Percentiles rank a stretch among this genome's conserved stretches.
Evolutionary conservation across 2,888 invertebrate genomes (phyloP).

Genomic region (Drosophila atripex): DNA sequence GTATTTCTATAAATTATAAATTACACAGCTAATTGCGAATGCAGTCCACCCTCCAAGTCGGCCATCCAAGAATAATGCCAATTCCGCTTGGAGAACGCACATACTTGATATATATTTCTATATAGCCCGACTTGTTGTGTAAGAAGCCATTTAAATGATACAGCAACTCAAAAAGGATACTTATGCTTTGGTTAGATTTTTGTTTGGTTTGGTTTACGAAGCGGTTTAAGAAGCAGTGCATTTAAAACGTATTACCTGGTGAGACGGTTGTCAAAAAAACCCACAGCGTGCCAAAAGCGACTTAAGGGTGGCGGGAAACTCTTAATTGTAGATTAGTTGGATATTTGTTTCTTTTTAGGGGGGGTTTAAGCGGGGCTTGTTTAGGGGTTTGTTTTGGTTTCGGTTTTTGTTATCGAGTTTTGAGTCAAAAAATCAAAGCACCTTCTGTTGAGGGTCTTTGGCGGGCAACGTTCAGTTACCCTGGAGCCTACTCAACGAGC

Average conservation of each 20-base stretch:
- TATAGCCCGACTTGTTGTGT: slow-evolving; percentile 19
- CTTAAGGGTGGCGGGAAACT: slow-evolving; percentile 76
- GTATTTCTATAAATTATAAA: slow-evolving; percentile 58
- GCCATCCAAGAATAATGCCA: neutral
- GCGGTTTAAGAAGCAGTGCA: slow-evolving; percentile 85
- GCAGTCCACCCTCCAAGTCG: slow-evolving; percentile 42
- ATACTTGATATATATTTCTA: slow-evolving; percentile 11
- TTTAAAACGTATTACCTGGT: slow-evolving; percentile 85
- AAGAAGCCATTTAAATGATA: slow-evolving; percentile 44
- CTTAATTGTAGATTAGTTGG: slow-evolving; percentile 50
- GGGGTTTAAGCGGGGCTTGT: slow-evolving; percentile 39
- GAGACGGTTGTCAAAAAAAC: slow-evolving; percentile 86
- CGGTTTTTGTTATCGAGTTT: slow-evolving; percentile 32
- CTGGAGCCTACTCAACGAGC: slow-evolving; percentile 40
- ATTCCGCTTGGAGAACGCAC: slow-evolving; percentile 18
- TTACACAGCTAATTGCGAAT: slow-evolving; percentile 47
- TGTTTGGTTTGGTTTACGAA: slow-evolving; percentile 61
- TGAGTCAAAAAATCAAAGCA: slow-evolving; percentile 70
- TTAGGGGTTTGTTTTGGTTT: slow-evolving; percentile 13
- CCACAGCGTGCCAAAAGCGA: slow-evolving; percentile 87
- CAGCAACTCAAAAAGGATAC: slow-evolving; percentile 55
- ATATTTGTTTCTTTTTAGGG: slow-evolving; percentile 15
- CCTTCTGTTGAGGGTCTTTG: slow-evolving; percentile 35
- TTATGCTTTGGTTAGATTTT: slow-evolving; percentile 44
- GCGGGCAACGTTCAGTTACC: slow-evolving; percentile 66